Percentiles rank a stretch among this genome's conserved stretches.
Conservation (phyloP, 2,113 vertebrate species). For the Melanerpes formicivorus region DNA sequence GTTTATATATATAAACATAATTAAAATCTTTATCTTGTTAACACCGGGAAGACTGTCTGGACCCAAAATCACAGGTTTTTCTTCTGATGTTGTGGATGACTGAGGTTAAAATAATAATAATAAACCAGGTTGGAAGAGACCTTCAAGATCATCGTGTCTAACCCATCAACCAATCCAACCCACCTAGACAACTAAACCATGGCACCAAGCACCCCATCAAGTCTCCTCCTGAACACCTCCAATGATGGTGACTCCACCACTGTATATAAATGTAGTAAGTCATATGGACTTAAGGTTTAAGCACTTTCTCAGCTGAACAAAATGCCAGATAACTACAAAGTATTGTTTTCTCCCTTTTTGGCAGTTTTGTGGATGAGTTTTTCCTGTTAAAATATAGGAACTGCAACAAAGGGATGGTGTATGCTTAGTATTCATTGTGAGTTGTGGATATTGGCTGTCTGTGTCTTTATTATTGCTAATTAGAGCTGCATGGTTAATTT, state of each 20-base stretch:
- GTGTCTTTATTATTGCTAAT: not conserved
- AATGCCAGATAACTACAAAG: not conserved
- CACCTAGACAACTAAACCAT: too few relatives aligned
- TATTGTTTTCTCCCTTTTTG: not conserved
- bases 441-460: not conserved
- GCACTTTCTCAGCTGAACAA: not conserved
- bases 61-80: not conserved
- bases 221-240: too few relatives aligned
- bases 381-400: not conserved
- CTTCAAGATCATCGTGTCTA: too few relatives aligned
- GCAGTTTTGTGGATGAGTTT: not conserved
- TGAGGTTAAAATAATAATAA: not conserved
- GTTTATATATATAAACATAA: not conserved
- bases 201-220: too few relatives aligned
- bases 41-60: not conserved
- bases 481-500: constrained; percentile 28
- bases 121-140: too few relatives aligned
- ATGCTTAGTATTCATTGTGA: not conserved
- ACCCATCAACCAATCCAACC: too few relatives aligned
- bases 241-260: too few relatives aligned
- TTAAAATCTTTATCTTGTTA: not conserved
- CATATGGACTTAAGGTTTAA: not conserved
- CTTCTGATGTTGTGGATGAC: not conserved
- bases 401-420: not conserved
- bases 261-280: not conserved